A percentile compares a stretch with the other conserved stretches of the same genome.
Evolutionary conservation across 1,140 invertebrate species (phyloP).

Genomic region (Portunus trituberculatus): DNA sequence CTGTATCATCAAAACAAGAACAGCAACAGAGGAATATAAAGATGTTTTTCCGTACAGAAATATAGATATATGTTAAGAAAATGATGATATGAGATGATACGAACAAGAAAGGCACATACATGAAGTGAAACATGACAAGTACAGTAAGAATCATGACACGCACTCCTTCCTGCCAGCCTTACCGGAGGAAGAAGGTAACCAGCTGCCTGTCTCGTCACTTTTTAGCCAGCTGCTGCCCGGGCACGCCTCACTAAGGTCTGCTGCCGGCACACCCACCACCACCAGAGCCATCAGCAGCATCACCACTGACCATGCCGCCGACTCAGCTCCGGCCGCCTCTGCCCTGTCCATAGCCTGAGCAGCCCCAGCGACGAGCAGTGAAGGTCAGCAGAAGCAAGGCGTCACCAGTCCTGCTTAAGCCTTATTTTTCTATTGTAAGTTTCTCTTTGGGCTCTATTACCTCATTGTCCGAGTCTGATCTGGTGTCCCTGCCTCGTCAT

Average conservation of each 20-base stretch:
- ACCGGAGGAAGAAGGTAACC: neutral
- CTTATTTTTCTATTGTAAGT: neutral
- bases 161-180: neutral
- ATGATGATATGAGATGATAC: too few species aligned
- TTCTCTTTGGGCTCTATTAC: neutral
- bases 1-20: too few species aligned
- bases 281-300: neutral
- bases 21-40: too few species aligned
- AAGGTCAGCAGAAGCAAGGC: conserved; percentile 4
- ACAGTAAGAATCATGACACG: too few species aligned
- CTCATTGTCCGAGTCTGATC: neutral
- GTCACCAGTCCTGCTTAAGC: neutral
- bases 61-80: too few species aligned
- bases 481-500: neutral
- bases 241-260: neutral
- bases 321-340: neutral
- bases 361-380: neutral
- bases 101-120: too few species aligned
- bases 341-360: neutral
- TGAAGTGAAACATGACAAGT: too few species aligned
- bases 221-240: neutral
- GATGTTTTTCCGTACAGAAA: too few species aligned
- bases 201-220: neutral
- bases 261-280: neutral
- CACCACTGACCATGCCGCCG: neutral